Conservation (phyloP, 2,113 vertebrate species). For the Cebidichthys violaceus region DNA sequence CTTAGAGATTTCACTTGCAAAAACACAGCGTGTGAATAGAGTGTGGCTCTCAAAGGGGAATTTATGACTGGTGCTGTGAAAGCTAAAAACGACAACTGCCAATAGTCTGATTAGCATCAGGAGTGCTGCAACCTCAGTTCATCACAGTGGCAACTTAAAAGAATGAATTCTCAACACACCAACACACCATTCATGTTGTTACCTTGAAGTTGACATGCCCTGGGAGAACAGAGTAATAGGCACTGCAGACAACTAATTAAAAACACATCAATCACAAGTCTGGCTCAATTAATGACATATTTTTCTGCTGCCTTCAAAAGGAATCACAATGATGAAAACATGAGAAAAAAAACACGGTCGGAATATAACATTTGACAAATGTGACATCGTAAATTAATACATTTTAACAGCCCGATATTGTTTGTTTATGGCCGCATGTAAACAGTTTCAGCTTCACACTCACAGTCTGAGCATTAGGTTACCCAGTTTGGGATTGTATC, state of each 20-base stretch:
- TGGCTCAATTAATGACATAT: constrained; percentile 26
- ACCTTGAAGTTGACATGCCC: constrained; percentile 25
- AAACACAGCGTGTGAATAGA: background rate
- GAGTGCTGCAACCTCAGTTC: background rate
- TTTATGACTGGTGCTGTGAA: background rate
- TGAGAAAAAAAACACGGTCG: background rate
- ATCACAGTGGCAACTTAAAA: background rate
- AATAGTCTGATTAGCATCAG: background rate
- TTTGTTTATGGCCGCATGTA: background rate
- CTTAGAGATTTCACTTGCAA: background rate
- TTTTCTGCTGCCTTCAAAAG: constrained; percentile 6
- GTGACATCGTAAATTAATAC: background rate
- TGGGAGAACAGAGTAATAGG: background rate
- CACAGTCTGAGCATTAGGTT: background rate
- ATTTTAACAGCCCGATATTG: background rate
- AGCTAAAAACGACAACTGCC: background rate
- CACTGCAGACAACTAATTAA: constrained; percentile 27
- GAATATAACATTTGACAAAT: constrained; percentile 7
- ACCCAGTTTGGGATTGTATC: background rate
- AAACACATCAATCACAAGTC: constrained; percentile 29
- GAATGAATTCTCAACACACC: background rate
- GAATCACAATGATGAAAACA: background rate
- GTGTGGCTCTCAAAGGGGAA: background rate
- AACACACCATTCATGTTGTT: constrained; percentile 9
- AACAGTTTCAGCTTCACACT: background rate